Evolutionary conservation across 2,888 invertebrate genomes (phyloP), one percentile per base, ranked within the genome.

Genomic region (Cordilura impudica): DNA sequence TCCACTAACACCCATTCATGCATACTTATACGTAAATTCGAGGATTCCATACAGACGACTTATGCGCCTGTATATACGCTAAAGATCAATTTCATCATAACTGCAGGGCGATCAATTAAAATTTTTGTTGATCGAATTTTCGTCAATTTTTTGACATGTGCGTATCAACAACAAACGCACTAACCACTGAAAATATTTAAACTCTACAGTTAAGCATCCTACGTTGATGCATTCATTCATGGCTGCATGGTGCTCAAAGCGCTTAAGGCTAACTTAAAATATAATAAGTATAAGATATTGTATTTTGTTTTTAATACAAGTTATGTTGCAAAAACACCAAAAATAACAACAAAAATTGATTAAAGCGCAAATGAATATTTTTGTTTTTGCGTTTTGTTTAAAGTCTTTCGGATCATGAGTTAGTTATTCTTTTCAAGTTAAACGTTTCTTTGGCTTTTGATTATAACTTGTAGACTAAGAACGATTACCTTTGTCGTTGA

Each of bases 31-130:
- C 16, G 29, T 35, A 35, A 21, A 19, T 16, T 45, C n/a, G 18
- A n/a, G 67, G 31, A 14, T 16, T 54, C 6, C 35, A 61, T 12
- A 16, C 43, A 70, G 19, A 23, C 14, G 45, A 12, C 47, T n/a
- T n/a, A 31, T n/a, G 26, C 26, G 35, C 75, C 29, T 43, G 67
- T 16, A 53, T 49, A 61, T 58, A 79, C 71, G 79, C 75, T 79
- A 79, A 79, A 85, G 86, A 85, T 88, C 87, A 88, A 88, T 88
- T 89, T 88, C 85, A 84, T 84, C 86, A 88, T 89, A 87, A 88
- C 89, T 88, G 86, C 87, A 87, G 88, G 90, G 89, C 88, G 88
- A 88, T 89, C 89, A 89, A 90, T 90, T 90, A 89, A 90, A 89
- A 89, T 90, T 87, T 90, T 71, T 75, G 75, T 75, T 90, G 90